These are phyloP conservation scores for Pseudochirops cupreus DNA, from an alignment of 2,797 vertebrate species.

Conservation along the genomic window DNA sequence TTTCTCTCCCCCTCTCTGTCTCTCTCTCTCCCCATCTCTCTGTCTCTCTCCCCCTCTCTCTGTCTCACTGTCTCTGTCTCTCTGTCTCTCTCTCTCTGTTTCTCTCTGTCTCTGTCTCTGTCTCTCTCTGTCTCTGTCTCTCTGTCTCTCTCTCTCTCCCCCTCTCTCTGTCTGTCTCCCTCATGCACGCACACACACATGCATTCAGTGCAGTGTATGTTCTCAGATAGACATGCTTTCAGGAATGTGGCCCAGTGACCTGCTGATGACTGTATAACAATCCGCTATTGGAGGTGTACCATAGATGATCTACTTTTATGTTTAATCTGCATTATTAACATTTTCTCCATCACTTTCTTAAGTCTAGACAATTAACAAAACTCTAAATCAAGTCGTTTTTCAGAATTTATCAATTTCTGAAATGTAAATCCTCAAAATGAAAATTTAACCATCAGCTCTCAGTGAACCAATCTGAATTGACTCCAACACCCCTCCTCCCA, in stretches of 20 bases:
- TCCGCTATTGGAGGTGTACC: neutral
- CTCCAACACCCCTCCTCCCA: neutral
- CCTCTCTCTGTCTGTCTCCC: no score
- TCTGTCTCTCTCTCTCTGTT: neutral
- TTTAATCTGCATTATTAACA: neutral
- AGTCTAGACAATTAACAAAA: neutral
- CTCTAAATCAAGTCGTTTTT: neutral
- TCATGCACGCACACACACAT: no score
- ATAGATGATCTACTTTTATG: neutral
- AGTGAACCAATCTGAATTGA: neutral
- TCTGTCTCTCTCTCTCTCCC: no score
- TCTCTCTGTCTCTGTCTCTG: no score
- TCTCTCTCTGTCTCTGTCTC: no score
- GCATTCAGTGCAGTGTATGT: neutral
- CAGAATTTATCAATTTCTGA: neutral
- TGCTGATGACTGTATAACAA: neutral
- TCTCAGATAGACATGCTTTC: neutral
- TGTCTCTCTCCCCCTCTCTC: no score
- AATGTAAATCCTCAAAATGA: neutral
- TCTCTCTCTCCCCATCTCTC: no score
- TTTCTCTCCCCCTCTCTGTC: no score
- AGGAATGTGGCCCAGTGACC: neutral
- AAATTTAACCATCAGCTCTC: neutral
- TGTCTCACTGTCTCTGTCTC: neutral
- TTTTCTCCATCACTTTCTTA: neutral